Conservation (phyloP, 2,888 invertebrate genomes). For the Agriopis leucophaearia region DNA sequence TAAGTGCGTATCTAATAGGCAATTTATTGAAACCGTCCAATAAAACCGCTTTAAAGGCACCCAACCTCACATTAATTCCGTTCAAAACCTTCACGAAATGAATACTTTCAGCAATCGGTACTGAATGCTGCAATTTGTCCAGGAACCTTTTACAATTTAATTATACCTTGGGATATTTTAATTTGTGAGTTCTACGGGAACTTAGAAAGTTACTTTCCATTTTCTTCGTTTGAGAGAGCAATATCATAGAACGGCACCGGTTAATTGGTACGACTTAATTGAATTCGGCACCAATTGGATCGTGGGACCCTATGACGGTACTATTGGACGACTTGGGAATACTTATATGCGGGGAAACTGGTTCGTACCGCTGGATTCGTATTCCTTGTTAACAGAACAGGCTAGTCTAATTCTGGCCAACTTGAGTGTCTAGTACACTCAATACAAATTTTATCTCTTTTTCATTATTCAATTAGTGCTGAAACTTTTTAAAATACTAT, state of each 20-base stretch:
- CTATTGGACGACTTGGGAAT: conserved; percentile 29
- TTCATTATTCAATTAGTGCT: no score
- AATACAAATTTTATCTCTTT: no score
- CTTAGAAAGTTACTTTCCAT: conserved; percentile 56
- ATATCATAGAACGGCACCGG: conserved; percentile 60
- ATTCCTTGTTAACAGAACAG: neutral
- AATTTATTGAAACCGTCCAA: conserved; percentile 60
- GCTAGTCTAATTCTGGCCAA: neutral
- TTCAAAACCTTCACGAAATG: conserved; percentile 66
- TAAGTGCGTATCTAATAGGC: conserved; percentile 58
- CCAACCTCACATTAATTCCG: conserved; percentile 62
- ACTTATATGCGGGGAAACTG: conserved; percentile 14
- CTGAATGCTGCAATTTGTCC: conserved; percentile 66
- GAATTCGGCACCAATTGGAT: conserved; percentile 59
- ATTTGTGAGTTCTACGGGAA: conserved; percentile 54
- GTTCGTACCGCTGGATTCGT: neutral
- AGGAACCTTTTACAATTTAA: conserved; percentile 69
- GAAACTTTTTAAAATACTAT: neutral
- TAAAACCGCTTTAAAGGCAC: conserved; percentile 60
- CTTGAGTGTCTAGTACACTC: neutral
- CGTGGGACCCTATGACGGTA: conserved; percentile 31
- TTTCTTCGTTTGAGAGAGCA: conserved; percentile 57
- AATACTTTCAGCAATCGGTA: conserved; percentile 63
- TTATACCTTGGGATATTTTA: conserved; percentile 65
- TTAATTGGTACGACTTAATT: conserved; percentile 66